Percentiles rank a stretch among this genome's conserved stretches.
phyloP scores from a whole-genome alignment of 2,888 invertebrate species.

The Cryptosula pallasiana region DNA sequence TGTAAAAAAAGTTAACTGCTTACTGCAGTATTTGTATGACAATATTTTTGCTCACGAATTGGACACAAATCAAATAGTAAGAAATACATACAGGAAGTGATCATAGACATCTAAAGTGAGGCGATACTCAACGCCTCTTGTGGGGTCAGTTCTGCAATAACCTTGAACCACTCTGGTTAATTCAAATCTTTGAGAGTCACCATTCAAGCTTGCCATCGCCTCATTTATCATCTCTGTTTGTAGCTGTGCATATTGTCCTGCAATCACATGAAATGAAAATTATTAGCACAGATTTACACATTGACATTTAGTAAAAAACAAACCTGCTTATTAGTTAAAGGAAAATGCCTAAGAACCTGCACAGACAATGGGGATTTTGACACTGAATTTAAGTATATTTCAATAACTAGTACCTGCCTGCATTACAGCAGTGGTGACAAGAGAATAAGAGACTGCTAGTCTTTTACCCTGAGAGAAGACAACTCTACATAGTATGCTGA shows the following conservation, averaged over 20 bases:
- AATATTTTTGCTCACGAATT: too few relatives aligned
- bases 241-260: background rate
- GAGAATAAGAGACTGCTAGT: too few relatives aligned
- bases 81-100: slow-evolving; percentile 26
- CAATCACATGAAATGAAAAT: background rate
- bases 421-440: too few relatives aligned
- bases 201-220: slow-evolving; percentile 38
- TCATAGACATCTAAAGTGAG: slow-evolving; percentile 59
- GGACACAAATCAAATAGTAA: background rate
- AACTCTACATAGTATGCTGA: too few relatives aligned
- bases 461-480: too few relatives aligned
- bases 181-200: slow-evolving; percentile 37
- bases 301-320: too few relatives aligned
- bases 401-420: too few relatives aligned
- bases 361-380: too few relatives aligned
- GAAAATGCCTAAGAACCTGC: too few relatives aligned
- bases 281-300: slow-evolving; percentile 55
- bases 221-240: slow-evolving; percentile 65
- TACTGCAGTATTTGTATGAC: slow-evolving; percentile 62
- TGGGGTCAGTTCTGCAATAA: slow-evolving; percentile 73
- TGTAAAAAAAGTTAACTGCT: background rate
- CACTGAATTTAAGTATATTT: too few relatives aligned
- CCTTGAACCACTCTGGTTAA: slow-evolving; percentile 61
- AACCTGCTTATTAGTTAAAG: too few relatives aligned
- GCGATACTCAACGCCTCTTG: slow-evolving; percentile 78